These are phyloP conservation scores for Hanleya hanleyi DNA, from an alignment of 2,888 invertebrate species.

Conservation along the genomic window DNA sequence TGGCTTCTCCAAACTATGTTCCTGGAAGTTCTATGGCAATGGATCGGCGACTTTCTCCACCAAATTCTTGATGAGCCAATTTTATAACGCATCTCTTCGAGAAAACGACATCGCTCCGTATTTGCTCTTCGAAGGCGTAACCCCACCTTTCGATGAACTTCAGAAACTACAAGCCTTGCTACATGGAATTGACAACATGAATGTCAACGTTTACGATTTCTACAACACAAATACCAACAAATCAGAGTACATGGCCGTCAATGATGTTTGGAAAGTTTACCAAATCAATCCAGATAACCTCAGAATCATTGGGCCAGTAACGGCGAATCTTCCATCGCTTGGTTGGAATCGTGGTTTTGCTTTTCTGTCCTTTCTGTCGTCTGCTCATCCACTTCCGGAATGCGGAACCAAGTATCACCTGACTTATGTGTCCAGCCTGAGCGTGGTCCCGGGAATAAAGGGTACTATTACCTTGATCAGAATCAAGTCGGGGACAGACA, in stretches of 20 bases:
- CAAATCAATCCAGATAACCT: conserved; percentile 45
- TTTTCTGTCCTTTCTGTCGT: conserved; percentile 61
- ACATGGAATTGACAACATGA: conserved; percentile 67
- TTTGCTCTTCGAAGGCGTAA: conserved; percentile 58
- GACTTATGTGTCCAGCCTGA: conserved; percentile 58
- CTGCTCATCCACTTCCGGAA: conserved; percentile 68
- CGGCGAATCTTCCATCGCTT: conserved; percentile 31
- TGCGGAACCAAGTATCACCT: conserved; percentile 51
- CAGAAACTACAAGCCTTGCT: conserved; percentile 53
- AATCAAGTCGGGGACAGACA: conserved; percentile 46
- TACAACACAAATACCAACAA: conserved; percentile 28
- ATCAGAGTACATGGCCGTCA: conserved; percentile 53
- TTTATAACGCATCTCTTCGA: conserved; percentile 53
- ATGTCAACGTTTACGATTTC: conserved; percentile 60
- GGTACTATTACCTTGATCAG: conserved; percentile 54
- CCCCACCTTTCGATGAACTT: conserved; percentile 52
- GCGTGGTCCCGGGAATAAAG: conserved; percentile 48
- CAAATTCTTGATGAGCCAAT: conserved; percentile 52
- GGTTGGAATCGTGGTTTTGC: conserved; percentile 12
- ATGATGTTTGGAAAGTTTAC: conserved; percentile 68
- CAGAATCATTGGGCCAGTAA: conserved; percentile 39
- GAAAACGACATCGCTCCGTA: conserved; percentile 58
- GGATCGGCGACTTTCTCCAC: conserved; percentile 49
- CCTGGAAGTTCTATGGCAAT: conserved; percentile 53
- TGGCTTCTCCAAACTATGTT: conserved; percentile 58